Evolutionary conservation across 2,888 invertebrate species (phyloP).

Genomic region (Scaptomyza cyrtandrae): DNA sequence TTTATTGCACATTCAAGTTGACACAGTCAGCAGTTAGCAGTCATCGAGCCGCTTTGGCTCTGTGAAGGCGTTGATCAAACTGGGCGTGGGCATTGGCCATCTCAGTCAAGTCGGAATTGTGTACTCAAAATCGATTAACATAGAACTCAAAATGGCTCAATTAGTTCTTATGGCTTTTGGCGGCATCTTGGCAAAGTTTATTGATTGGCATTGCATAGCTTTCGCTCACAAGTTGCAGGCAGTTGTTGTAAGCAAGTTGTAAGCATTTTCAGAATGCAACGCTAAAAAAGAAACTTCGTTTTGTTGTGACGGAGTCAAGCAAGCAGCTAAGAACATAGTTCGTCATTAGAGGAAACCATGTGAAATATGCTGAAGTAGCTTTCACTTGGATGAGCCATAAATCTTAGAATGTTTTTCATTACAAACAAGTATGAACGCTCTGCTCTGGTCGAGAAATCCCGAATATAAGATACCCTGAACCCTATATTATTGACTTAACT

Average conservation of each 20-base stretch:
- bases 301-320: neutral
- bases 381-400: neutral
- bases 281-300: neutral
- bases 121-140: conserved; percentile 72
- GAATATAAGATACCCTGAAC: no score
- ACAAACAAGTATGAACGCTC: no score
- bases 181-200: conserved; percentile 58
- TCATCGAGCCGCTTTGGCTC: conserved; percentile 17
- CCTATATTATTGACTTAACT: no score
- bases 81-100: conserved; percentile 35
- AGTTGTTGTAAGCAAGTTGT: conserved; percentile 6
- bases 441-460: no score
- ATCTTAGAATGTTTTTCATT: neutral
- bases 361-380: neutral
- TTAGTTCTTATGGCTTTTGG: conserved; percentile 73
- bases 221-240: conserved; percentile 6
- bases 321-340: neutral
- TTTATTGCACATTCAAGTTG: conserved; percentile 72
- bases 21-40: conserved; percentile 48
- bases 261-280: conserved; percentile 27
- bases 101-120: conserved; percentile 27
- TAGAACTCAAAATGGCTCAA: conserved; percentile 79
- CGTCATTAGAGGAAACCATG: neutral
- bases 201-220: conserved; percentile 56
- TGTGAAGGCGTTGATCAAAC: conserved; percentile 55